Percentiles rank a stretch among this genome's conserved stretches.
Evolutionary conservation across 1,140 invertebrate species (phyloP).

Genomic region (Caenorhabditis brenneri): DNA sequence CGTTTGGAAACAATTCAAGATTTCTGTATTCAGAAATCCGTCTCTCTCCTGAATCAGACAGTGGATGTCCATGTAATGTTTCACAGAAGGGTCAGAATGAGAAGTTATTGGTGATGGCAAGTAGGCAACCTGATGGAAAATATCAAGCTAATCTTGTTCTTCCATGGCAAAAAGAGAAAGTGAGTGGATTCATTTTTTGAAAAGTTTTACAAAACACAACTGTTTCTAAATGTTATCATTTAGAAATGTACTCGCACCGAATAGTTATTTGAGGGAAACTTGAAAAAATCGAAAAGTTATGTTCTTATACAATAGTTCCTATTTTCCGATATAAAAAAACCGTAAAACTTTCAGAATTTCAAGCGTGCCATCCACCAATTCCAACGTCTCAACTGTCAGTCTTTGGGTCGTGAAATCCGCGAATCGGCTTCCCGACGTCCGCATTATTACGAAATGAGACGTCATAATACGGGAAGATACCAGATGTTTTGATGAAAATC

Average conservation of each 20-base stretch:
- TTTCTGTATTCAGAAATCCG: constrained; percentile 48
- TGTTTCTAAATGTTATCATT: no score
- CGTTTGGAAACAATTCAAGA: neutral
- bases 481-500: constrained; percentile 35
- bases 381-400: constrained; percentile 65
- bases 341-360: constrained; percentile 65
- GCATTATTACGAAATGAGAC: constrained; percentile 51
- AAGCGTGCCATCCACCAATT: constrained; percentile 69
- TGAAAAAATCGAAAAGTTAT: no score
- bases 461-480: constrained; percentile 50
- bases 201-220: neutral
- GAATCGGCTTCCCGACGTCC: constrained; percentile 62
- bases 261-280: no score
- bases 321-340: no score
- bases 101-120: constrained; percentile 64
- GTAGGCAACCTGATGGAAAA: constrained; percentile 53
- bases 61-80: constrained; percentile 17
- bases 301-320: no score
- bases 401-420: constrained; percentile 69
- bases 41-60: constrained; percentile 36
- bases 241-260: no score
- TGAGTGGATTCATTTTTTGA: neutral
- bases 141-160: constrained; percentile 62
- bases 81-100: constrained; percentile 32
- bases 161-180: constrained; percentile 64